Base-by-base conservation (phyloP, 2,888 invertebrate species). In the Cremastinae sp. region DNA sequence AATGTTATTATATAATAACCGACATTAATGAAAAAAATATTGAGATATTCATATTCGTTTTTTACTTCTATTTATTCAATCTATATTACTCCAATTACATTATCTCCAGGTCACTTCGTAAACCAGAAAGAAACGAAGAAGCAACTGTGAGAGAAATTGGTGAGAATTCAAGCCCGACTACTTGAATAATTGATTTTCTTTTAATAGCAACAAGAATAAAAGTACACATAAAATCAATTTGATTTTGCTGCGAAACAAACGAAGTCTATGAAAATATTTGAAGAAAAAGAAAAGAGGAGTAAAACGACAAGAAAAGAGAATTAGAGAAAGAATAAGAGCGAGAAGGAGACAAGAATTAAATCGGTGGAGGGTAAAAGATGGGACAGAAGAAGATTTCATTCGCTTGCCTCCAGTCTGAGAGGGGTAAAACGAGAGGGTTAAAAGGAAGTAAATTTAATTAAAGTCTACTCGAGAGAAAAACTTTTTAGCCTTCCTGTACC, bases 381-480 rank as follows among this genome's bases (percentile, higher is more conserved):
- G 66, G 22, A 39, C 20, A 59, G 39, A 53, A 47, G 49, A 69
- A 35, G 45, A 70, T 62, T 35, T 45, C 45, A 28, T 51, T 43
- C 53, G 37, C 37, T 16, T 9, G 28, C 43, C 47, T 47, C 45
- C 14, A 69, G 55, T 22, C 22, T 51, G 35, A 41, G 47, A n/a
- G 41, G 53, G 55, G 51, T 65, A 49, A 75, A 66, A 66, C 62
- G 70, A 62, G 70, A 75, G 58, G 74, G 68, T 68, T 71, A 71
- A 78, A 5, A 68, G 65, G 64, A 75, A 78, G 78, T 79, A 77
- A 79, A 80, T 80, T 80, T 77, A 79, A 80, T 80, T 79, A 80
- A 79, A 76, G 65, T 72, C 64, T 14, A 59, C 59, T 14, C 14
- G 61, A 55, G 71, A 59, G 41, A 62, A 53, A 72, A 78, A 74